Evolutionary conservation across 2,113 vertebrate genomes (phyloP).

Genomic region (Diadophis punctatus): DNA sequence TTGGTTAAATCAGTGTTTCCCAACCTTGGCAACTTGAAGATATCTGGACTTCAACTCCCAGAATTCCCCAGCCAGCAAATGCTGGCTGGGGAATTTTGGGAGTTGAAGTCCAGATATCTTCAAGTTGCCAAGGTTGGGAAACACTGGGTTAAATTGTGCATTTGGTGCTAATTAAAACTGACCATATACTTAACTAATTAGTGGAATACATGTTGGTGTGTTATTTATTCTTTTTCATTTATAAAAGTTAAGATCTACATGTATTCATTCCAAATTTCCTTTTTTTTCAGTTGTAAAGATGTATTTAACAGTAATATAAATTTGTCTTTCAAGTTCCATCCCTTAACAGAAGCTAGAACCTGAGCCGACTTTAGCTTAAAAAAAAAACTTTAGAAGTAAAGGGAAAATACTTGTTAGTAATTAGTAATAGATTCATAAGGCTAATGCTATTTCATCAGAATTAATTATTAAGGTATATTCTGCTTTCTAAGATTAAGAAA

Average conservation of each 20-base stretch:
- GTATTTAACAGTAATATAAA: neutral
- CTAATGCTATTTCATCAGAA: neutral
- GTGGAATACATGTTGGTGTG: neutral
- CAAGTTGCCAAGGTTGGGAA: too few species aligned
- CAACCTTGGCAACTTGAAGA: too few species aligned
- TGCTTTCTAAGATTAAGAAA: neutral
- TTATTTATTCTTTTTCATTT: neutral
- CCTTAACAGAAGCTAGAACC: neutral
- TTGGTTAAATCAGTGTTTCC: too few species aligned
- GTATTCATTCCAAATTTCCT: neutral
- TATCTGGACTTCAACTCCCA: too few species aligned
- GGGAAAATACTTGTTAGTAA: neutral
- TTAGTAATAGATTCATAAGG: neutral
- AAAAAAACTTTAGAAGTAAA: neutral
- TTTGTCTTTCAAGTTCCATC: neutral
- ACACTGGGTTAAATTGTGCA: too few species aligned
- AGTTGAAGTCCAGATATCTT: too few species aligned
- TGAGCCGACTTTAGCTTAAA: neutral
- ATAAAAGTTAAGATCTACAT: neutral
- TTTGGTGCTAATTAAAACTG: neutral
- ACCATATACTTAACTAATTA: neutral
- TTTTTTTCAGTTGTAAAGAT: neutral
- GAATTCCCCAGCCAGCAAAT: too few species aligned
- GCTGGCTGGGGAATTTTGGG: too few species aligned
- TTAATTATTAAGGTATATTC: neutral